phyloP scores from a whole-genome alignment of 2,797 vertebrate species.

The Antrozous pallidus region DNA sequence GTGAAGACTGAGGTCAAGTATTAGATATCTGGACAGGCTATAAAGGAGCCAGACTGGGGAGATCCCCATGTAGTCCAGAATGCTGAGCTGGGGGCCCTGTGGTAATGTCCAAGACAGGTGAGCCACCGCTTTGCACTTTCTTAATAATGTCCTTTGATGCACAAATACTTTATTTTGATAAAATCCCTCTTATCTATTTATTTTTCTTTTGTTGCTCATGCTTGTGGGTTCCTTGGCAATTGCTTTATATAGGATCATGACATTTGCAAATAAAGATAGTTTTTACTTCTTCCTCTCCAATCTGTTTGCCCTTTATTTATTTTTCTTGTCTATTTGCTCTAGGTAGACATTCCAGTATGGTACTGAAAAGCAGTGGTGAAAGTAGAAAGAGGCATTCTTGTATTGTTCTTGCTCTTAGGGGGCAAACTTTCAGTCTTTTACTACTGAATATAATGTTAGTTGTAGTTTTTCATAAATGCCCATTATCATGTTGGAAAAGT shows the following conservation, averaged over 20 bases:
- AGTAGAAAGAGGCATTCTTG: neutral
- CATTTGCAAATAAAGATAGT: neutral
- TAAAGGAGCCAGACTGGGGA: conserved; percentile 71
- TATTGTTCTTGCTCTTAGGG: neutral
- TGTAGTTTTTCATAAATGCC: neutral
- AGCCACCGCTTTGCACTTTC: neutral
- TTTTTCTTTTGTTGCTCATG: neutral
- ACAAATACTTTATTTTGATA: neutral
- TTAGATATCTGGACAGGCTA: conserved; percentile 63
- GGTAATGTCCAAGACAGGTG: neutral
- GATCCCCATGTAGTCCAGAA: conserved; percentile 44
- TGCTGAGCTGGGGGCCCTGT: neutral
- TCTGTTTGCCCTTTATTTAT: neutral
- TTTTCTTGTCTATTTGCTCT: neutral
- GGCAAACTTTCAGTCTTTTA: neutral
- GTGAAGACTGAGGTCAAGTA: conserved; percentile 84
- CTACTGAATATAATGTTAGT: neutral
- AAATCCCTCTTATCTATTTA: neutral
- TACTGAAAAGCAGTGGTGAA: neutral
- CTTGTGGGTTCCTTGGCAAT: neutral
- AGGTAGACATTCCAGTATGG: neutral
- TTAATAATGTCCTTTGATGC: neutral
- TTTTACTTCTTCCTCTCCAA: neutral
- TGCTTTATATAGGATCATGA: neutral
- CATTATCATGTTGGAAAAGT: neutral